These are phyloP conservation scores for Pollenia griseotomentosa DNA, from an alignment of 2,888 invertebrate genomes.

Conservation along the genomic window DNA sequence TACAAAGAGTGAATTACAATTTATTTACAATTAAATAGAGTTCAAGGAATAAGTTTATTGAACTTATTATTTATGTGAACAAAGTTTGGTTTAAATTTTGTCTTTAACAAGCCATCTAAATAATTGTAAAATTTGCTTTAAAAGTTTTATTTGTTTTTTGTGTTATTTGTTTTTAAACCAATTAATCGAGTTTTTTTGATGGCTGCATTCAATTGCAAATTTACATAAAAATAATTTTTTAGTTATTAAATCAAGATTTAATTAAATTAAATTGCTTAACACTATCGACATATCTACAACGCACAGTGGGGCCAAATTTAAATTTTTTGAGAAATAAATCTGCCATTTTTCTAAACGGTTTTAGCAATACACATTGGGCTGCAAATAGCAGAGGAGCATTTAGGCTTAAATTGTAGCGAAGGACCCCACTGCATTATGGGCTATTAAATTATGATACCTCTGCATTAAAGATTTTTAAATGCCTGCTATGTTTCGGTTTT, in stretches of 20 bases:
- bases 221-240: conserved; percentile 27
- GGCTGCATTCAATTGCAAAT: conserved; percentile 37
- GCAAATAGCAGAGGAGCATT: too few species aligned
- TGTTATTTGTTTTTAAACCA: conserved; percentile 10
- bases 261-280: conserved; percentile 52
- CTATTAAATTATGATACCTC: too few species aligned
- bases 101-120: conserved; percentile 45
- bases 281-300: conserved; percentile 2
- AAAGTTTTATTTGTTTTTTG: conserved; percentile 38
- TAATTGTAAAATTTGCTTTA: conserved; percentile 53
- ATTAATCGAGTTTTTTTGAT: conserved; percentile 49
- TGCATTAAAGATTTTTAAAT: too few species aligned
- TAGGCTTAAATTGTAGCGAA: too few species aligned
- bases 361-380: too few species aligned
- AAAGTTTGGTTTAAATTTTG: conserved; percentile 45
- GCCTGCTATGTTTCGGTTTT: too few species aligned
- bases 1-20: conserved; percentile 13
- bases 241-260: conserved; percentile 50
- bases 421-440: too few species aligned
- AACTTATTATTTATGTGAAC: conserved; percentile 55
- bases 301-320: too few species aligned
- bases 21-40: conserved; percentile 58
- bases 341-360: too few species aligned
- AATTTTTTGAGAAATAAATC: too few species aligned
- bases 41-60: conserved; percentile 68